These are phyloP conservation scores for Syngnathus acus DNA, from an alignment of 2,797 vertebrate genomes.

Conservation along the genomic window DNA sequence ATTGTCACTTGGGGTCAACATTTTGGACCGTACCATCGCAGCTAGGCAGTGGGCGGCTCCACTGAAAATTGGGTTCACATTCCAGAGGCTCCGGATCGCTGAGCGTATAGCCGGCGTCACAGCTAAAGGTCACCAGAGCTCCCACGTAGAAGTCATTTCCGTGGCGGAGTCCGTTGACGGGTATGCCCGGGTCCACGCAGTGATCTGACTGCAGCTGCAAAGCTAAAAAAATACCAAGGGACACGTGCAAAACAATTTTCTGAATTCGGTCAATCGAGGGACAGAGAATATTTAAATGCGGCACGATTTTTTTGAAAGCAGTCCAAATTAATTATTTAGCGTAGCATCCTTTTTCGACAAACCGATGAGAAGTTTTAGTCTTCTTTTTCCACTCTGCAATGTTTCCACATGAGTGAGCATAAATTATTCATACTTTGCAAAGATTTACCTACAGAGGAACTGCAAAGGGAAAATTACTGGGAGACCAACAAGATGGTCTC, in stretches of 20 bases:
- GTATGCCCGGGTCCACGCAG: constrained; percentile 93
- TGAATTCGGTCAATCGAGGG: constrained; percentile 15
- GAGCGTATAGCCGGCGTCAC: constrained; percentile 89
- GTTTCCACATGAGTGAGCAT: constrained; percentile 24
- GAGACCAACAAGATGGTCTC: constrained; percentile 16
- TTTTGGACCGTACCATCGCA: constrained; percentile 81
- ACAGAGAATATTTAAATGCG: constrained; percentile 17
- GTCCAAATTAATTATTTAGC: constrained; percentile 32
- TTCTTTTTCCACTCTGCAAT: constrained; percentile 7
- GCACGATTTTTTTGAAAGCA: constrained; percentile 8
- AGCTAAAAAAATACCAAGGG: constrained; percentile 55
- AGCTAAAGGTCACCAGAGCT: constrained; percentile 90
- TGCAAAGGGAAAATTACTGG: constrained; percentile 11
- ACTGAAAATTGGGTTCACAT: constrained; percentile 98
- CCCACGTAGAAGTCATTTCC: constrained; percentile 97
- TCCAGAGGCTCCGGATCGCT: constrained; percentile 85
- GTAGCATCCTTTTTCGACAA: constrained; percentile 13
- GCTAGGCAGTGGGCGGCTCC: constrained; percentile 93
- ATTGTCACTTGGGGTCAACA: constrained; percentile 36
- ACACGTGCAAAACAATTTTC: not conserved
- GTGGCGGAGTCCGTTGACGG: constrained; percentile 91
- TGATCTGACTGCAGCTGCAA: constrained; percentile 94
- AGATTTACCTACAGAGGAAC: constrained; percentile 33
- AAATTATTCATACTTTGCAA: constrained; percentile 48
- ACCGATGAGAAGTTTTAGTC: constrained; percentile 18